A percentile compares a stretch with the other conserved stretches of the same genome.
These are phyloP conservation scores for Neodiprion fabricii DNA, from an alignment of 1,140 invertebrate genomes.

Conservation along the genomic window DNA sequence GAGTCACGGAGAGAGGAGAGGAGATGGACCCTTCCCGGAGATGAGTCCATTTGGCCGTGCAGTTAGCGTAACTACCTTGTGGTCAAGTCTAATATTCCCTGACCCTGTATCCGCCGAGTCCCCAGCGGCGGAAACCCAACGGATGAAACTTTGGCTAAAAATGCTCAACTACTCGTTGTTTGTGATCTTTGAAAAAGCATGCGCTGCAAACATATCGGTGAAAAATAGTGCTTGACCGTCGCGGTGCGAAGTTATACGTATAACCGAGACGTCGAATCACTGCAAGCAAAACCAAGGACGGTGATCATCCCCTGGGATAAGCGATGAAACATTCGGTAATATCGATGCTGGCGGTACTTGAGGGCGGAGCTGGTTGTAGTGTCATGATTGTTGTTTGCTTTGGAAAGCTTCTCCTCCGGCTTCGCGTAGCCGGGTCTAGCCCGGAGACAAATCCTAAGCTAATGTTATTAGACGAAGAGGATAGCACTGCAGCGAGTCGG, in stretches of 20 bases:
- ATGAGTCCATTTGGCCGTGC: constrained; percentile 4
- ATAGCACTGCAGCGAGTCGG: neutral
- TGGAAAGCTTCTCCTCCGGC: neutral
- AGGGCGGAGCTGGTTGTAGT: neutral
- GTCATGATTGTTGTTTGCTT: constrained; percentile 2
- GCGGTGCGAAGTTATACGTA: too few species aligned
- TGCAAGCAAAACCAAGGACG: neutral
- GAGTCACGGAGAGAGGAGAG: neutral
- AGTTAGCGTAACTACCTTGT: constrained; percentile 7
- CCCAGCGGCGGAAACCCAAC: neutral
- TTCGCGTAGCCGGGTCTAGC: neutral
- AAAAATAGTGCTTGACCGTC: too few species aligned
- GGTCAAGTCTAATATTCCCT: constrained; percentile 1
- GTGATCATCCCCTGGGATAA: neutral
- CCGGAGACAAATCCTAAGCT: constrained; percentile 3
- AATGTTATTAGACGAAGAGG: constrained; percentile 2
- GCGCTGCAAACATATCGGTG: neutral
- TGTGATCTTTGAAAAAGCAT: neutral
- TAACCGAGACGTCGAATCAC: too few species aligned
- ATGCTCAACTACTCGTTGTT: too few species aligned
- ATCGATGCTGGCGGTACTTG: neutral
- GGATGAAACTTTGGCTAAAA: too few species aligned
- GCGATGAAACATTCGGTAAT: neutral
- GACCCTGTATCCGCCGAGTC: neutral
- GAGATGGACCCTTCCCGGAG: neutral